Evolutionary conservation across 2,797 vertebrate genomes (phyloP).

Genomic region (Glossophaga mutica): DNA sequence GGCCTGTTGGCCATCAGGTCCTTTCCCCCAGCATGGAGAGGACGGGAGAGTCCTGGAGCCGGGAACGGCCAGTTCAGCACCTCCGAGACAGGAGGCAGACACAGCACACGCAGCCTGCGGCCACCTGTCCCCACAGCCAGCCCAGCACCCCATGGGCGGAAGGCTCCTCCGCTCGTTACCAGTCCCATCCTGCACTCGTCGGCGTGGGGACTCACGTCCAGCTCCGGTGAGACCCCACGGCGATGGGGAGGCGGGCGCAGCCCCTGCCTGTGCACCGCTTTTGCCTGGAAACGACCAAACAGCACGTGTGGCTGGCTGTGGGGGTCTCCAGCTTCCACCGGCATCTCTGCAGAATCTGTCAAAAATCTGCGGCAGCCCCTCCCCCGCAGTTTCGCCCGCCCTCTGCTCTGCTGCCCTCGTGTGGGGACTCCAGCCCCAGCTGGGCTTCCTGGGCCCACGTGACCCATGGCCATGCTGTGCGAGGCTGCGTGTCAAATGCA

Average conservation of each 20-base stretch:
- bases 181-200: not conserved
- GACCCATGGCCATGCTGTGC: not conserved
- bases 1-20: not conserved
- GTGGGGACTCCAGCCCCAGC: not conserved
- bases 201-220: rapidly evolving
- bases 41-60: not conserved
- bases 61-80: rapidly evolving
- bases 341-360: not conserved
- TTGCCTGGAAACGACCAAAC: not conserved
- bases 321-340: not conserved
- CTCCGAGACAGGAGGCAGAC: not conserved
- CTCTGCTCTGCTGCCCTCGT: constrained; percentile 24
- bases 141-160: rapidly evolving
- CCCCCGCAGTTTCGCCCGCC: rapidly evolving
- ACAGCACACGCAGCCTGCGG: rapidly evolving
- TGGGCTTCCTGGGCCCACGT: not conserved
- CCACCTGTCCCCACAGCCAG: not conserved
- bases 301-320: not conserved
- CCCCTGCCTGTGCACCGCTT: rapidly evolving
- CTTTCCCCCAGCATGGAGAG: rapidly evolving
- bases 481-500: not conserved
- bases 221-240: not conserved
- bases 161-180: not conserved
- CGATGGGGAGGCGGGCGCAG: not conserved
- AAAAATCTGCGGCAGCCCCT: not conserved